Percentiles rank a stretch among this genome's conserved stretches.
These are phyloP conservation scores for Macrotrachela quadricornifera DNA, from an alignment of 1,140 invertebrate species.

Conservation along the genomic window DNA sequence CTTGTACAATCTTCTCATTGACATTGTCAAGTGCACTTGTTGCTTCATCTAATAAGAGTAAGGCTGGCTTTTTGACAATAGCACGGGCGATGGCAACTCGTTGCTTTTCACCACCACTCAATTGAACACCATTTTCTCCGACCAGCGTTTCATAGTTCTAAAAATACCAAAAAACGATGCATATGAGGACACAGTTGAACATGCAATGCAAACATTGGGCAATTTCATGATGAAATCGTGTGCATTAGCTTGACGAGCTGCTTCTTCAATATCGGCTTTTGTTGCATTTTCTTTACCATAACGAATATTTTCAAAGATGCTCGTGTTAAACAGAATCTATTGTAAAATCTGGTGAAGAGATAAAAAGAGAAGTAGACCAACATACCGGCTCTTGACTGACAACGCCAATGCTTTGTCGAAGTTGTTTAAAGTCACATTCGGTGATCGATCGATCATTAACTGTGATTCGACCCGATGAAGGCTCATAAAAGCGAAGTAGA, in stretches of 20 bases:
- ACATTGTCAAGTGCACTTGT: constrained; percentile 89
- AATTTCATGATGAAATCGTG: constrained; percentile 67
- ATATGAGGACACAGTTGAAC: constrained; percentile 1
- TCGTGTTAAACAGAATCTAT: constrained; percentile 67
- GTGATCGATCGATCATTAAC: constrained; percentile 55
- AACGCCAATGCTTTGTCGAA: constrained; percentile 36
- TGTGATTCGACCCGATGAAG: constrained; percentile 46
- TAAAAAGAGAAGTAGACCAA: constrained; percentile 50
- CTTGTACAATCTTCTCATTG: constrained; percentile 56
- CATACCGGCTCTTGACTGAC: constrained; percentile 50
- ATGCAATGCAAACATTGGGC: constrained; percentile 40
- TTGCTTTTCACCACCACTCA: constrained; percentile 78
- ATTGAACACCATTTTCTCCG: no score
- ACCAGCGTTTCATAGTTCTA: no score
- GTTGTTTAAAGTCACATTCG: constrained; percentile 53
- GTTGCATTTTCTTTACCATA: constrained; percentile 65
- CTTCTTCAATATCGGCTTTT: constrained; percentile 52
- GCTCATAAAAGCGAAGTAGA: constrained; percentile 70
- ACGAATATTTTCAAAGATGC: constrained; percentile 73
- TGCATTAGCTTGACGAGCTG: constrained; percentile 74
- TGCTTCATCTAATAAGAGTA: constrained; percentile 90
- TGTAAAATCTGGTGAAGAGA: constrained; percentile 57
- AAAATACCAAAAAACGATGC: no score
- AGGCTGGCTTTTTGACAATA: constrained; percentile 77
- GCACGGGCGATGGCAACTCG: constrained; percentile 86